A percentile compares a stretch with the other conserved stretches of the same genome.
phyloP scores from a whole-genome alignment of 2,113 vertebrate genomes.

The Deroptyus accipitrinus region DNA sequence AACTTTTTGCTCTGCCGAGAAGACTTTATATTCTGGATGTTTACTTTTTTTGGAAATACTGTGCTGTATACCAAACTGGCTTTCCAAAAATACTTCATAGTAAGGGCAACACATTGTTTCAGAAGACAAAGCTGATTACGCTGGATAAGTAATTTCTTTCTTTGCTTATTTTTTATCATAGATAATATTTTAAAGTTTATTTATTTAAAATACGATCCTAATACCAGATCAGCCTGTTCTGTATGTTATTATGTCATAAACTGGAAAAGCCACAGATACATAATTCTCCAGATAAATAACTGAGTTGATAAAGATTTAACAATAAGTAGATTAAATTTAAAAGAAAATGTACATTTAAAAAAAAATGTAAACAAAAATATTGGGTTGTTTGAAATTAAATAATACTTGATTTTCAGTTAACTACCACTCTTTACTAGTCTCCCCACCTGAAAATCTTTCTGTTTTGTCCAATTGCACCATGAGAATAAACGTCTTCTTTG shows the following conservation, averaged over 20 bases:
- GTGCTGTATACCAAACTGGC: background rate
- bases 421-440: background rate
- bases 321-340: background rate
- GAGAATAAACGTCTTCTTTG: background rate
- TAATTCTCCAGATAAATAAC: background rate
- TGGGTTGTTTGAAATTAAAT: background rate
- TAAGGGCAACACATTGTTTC: background rate
- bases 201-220: background rate
- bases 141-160: background rate
- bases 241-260: background rate
- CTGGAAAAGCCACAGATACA: background rate
- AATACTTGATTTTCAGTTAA: background rate
- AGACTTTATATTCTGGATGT: background rate
- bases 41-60: background rate
- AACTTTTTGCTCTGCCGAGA: constrained; percentile 2
- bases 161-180: background rate
- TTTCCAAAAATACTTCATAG: background rate
- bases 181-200: background rate
- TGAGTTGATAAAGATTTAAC: background rate
- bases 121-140: background rate
- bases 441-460: background rate
- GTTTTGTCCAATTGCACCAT: background rate
- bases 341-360: background rate
- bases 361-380: background rate
- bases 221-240: background rate